These are phyloP conservation scores for Craterocephalus amniculus DNA, from an alignment of 2,797 vertebrate genomes.

Conservation along the genomic window DNA sequence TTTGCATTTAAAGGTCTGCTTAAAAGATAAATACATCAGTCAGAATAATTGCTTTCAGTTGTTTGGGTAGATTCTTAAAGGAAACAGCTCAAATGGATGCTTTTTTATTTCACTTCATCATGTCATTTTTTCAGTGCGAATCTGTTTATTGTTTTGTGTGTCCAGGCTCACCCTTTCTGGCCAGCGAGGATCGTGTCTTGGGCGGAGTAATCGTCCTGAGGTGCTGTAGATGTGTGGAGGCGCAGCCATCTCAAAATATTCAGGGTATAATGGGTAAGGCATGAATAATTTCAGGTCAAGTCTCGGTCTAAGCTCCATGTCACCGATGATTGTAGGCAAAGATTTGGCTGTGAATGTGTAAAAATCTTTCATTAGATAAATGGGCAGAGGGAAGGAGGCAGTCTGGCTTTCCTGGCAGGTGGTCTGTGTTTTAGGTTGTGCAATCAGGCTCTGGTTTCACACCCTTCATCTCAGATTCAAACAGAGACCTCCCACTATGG, in stretches of 20 bases:
- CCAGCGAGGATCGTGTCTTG: slow-evolving; percentile 94
- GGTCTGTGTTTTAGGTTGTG: slow-evolving; percentile 70
- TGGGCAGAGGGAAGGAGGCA: slow-evolving; percentile 12
- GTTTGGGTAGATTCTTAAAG: slow-evolving; percentile 59
- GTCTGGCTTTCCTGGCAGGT: slow-evolving; percentile 58
- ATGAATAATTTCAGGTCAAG: slow-evolving; percentile 13
- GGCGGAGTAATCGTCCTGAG: slow-evolving; percentile 97
- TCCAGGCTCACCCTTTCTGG: slow-evolving; percentile 94
- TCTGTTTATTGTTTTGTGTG: slow-evolving; percentile 30
- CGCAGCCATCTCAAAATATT: slow-evolving; percentile 87
- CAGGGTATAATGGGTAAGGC: slow-evolving; percentile 91
- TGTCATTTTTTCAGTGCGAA: slow-evolving; percentile 4
- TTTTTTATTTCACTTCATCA: slow-evolving; percentile 18
- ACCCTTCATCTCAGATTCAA: slow-evolving; percentile 71
- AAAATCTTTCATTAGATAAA: slow-evolving; percentile 39
- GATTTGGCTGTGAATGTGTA: slow-evolving; percentile 35
- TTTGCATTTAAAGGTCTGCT: slow-evolving; percentile 40
- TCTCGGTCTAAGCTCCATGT: background rate
- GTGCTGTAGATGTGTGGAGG: slow-evolving; percentile 90
- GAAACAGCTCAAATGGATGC: slow-evolving; percentile 37
- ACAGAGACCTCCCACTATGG: slow-evolving; percentile 71
- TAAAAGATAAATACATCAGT: slow-evolving; percentile 58
- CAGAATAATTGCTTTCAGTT: slow-evolving; percentile 70
- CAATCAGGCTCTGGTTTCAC: slow-evolving; percentile 77
- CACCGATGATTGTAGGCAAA: slow-evolving; percentile 13